A percentile compares a stretch with the other conserved stretches of the same genome.
These are phyloP conservation scores for Sebastes schlegelii DNA, from an alignment of 2,113 vertebrate genomes.

Conservation along the genomic window DNA sequence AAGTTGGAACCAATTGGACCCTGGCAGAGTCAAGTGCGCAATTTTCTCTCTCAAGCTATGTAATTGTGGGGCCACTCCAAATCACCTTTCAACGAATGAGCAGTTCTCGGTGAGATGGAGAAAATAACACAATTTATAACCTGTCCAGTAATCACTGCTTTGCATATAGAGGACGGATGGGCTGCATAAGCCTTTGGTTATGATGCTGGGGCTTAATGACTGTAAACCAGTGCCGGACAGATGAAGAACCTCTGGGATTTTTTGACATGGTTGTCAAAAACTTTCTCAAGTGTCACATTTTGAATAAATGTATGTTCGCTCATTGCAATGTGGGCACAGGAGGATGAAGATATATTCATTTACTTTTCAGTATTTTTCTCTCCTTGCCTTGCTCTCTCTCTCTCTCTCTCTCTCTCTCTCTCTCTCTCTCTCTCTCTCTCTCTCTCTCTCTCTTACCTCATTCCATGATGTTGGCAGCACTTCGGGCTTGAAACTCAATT, in stretches of 20 bases:
- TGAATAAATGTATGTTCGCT: conserved; percentile 63
- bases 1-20: conserved; percentile 73
- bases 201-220: conserved; percentile 57
- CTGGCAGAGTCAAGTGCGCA: conserved; percentile 66
- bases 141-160: conserved; percentile 75
- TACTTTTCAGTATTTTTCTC: conserved; percentile 57
- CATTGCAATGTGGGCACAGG: conserved; percentile 45
- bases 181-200: conserved; percentile 57
- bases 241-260: conserved; percentile 42
- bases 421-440: conserved; percentile 30
- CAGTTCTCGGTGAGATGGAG: conserved; percentile 69
- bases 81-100: conserved; percentile 73
- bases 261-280: conserved; percentile 64
- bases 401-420: conserved; percentile 37
- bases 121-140: conserved; percentile 74
- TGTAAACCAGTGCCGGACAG: conserved; percentile 52
- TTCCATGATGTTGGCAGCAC: conserved; percentile 76
- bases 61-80: conserved; percentile 67
- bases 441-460: conserved; percentile 54
- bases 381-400: conserved; percentile 16
- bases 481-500: conserved; percentile 86
- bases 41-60: conserved; percentile 67
- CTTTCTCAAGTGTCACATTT: conserved; percentile 65
- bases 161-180: conserved; percentile 64
- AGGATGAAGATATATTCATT: conserved; percentile 74